Percentiles rank a stretch among this genome's conserved stretches.
Evolutionary conservation across 1,140 invertebrate genomes (phyloP).

Genomic region (Cherax quadricarinatus): DNA sequence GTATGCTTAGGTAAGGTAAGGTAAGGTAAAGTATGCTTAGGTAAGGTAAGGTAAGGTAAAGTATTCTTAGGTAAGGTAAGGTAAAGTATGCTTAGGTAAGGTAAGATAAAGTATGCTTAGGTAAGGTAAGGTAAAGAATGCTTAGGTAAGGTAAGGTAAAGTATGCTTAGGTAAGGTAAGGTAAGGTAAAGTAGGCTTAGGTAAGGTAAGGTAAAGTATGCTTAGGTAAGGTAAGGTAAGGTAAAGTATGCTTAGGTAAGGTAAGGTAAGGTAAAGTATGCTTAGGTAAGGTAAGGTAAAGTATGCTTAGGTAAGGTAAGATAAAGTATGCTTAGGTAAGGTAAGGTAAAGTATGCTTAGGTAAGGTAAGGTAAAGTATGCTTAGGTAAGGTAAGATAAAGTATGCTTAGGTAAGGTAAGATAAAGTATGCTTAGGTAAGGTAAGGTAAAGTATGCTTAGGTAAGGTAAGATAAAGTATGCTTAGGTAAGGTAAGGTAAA

Average conservation of each 20-base stretch:
- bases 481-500: background rate
- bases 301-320: background rate
- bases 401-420: background rate
- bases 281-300: background rate
- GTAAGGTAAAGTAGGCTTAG: background rate
- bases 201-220: constrained; percentile 10
- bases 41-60: constrained; percentile 15
- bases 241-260: background rate
- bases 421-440: background rate
- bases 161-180: background rate
- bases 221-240: constrained; percentile 12
- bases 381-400: background rate
- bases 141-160: background rate
- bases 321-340: background rate
- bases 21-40: background rate
- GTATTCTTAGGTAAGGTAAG: background rate
- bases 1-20: constrained; percentile 6
- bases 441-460: background rate
- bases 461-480: background rate
- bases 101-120: background rate
- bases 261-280: background rate
- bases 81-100: background rate
- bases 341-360: background rate
- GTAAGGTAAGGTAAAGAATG: too few species aligned
- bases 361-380: constrained; percentile 23